Evolutionary conservation across 2,888 invertebrate genomes (phyloP), one percentile per base, ranked within the genome.

Genomic region (Heterodera filipjevi): DNA sequence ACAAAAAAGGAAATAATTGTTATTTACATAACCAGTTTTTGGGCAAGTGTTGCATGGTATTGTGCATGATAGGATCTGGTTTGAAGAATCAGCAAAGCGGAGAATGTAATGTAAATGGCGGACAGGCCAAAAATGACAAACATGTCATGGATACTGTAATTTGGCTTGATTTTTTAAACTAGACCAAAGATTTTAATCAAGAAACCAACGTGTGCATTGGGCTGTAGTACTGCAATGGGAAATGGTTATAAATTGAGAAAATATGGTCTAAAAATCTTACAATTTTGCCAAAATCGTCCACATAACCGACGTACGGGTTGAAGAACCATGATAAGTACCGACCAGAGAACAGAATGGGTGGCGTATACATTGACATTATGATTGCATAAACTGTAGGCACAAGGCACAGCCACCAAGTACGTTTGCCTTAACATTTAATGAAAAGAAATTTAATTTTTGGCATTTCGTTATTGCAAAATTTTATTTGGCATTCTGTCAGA

Each of bases 301-400:
- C 39, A 22, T 77, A 77, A 12, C 77, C 77, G 39, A 77, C 71
- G 70, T 70, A 76, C 14, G 77, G 77, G 59, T 77, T 70, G 68
- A 77, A 77, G 68, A 77, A 77, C 77, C 77, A 77, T 12, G 71
- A 68, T 16, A 77, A 39, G 44, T 76, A 71, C 33, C 77, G 33
- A 0, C 77, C 77, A 71, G 8, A 66, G 32, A 77, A 77, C 8
- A 77, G 35, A 19, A 77, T 71, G 16, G 77, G 77, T 14, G 71
- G 44, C 27, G 71, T 71, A 71, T 0, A 71, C 46, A 71, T 30
- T 14, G 44, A 46, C 30, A 71, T 12, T 3, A 71, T 14, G 0
- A 71, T 46, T n/a, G 71, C 71, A 71, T 71, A 71, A 71, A 71
- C 46, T 8, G 71, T 46, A 27, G 71, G 71, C 14, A 71, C 22